Percentiles rank a stretch among this genome's conserved stretches.
phyloP scores from a whole-genome alignment of 37 sponge, comb jelly and placozoan genomes.

The Petrosia ficiformis region DNA sequence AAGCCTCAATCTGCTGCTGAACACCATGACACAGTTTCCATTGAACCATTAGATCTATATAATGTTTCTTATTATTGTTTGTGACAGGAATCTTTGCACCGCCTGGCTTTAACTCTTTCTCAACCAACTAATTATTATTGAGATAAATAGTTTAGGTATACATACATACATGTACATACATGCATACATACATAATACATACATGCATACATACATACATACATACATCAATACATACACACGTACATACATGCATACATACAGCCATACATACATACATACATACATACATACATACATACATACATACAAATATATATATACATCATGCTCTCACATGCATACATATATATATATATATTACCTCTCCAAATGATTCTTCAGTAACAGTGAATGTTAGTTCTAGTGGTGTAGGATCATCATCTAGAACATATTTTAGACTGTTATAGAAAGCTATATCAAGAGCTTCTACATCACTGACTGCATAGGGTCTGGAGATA shows the following conservation, averaged over 20 bases:
- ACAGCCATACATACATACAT: too few relatives aligned
- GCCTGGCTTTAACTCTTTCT: slow-evolving; percentile 62
- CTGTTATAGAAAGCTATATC: slow-evolving; percentile 80
- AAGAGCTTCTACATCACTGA: slow-evolving; percentile 77
- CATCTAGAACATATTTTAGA: slow-evolving; percentile 64
- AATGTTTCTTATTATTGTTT: slow-evolving; percentile 66
- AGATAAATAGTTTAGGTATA: too few relatives aligned
- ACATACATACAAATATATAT: too few relatives aligned
- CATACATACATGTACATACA: too few relatives aligned
- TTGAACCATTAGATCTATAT: slow-evolving; percentile 81
- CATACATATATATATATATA: not conserved
- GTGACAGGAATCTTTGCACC: slow-evolving; percentile 63
- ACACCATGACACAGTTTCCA: slow-evolving; percentile 70
- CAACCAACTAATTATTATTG: slow-evolving; percentile 31
- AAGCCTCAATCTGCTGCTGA: slow-evolving; percentile 43
- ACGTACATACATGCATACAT: too few relatives aligned
- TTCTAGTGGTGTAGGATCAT: slow-evolving; percentile 73
- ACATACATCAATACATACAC: too few relatives aligned
- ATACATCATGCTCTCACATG: too few relatives aligned
- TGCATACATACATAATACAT: too few relatives aligned
- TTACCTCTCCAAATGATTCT: slow-evolving; percentile 90
- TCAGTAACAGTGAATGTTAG: slow-evolving; percentile 89
- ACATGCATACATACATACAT: too few relatives aligned
- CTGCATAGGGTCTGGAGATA: slow-evolving; percentile 17
- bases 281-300: too few relatives aligned